A percentile compares a stretch with the other conserved stretches of the same genome.
Conservation (phyloP, 2,113 vertebrate genomes). For the Chinchilla lanigera region DNA sequence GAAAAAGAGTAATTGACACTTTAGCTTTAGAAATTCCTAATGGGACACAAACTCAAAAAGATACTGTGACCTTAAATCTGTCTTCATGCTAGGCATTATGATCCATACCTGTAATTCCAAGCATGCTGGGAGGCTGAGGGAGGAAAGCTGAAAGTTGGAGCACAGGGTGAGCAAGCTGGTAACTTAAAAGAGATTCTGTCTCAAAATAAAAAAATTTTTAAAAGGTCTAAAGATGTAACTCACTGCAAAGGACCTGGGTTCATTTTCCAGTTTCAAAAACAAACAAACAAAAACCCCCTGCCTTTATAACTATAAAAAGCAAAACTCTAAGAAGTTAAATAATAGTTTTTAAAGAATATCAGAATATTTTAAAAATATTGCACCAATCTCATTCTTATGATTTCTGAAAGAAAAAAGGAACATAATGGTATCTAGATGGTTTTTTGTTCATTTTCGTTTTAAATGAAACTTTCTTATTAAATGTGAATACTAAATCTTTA, state of each 20-base stretch:
- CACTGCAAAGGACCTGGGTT: not conserved
- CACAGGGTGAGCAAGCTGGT: not conserved
- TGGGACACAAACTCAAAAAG: conserved; percentile 38
- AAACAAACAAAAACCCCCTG: not conserved
- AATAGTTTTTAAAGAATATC: conserved; percentile 29
- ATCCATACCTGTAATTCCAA: not conserved
- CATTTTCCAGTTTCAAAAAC: not conserved
- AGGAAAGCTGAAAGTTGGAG: not conserved
- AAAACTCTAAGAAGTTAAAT: conserved; percentile 22
- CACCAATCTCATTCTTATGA: not conserved
- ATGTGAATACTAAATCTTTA: conserved; percentile 18
- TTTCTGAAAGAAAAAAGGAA: conserved; percentile 32
- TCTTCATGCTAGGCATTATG: not conserved
- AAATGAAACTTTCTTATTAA: conserved; percentile 46
- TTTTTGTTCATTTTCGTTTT: not conserved
- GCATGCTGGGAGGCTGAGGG: not conserved
- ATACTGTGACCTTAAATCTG: conserved; percentile 12
- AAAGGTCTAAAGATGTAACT: not conserved
- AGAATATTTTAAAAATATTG: conserved; percentile 11
- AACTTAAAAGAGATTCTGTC: not conserved
- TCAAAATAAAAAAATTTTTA: not conserved
- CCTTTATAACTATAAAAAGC: conserved; percentile 1
- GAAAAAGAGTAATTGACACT: not conserved
- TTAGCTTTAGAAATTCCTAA: conserved; percentile 50
- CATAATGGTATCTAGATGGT: not conserved